phyloP scores from a whole-genome alignment of 2,797 vertebrate genomes.

The Coccyzus lansbergi region DNA sequence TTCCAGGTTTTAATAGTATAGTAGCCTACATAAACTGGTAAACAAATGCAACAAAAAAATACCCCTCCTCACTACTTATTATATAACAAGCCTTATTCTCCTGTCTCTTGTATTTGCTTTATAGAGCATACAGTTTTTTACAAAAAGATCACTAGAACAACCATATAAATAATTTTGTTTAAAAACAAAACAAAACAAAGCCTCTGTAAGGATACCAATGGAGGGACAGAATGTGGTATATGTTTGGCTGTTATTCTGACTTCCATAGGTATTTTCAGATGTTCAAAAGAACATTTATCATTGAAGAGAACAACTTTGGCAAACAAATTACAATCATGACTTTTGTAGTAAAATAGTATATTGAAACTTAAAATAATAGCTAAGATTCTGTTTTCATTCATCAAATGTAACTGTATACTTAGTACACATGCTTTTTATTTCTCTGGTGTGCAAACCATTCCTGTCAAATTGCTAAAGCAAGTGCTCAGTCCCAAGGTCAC shows the following conservation, averaged over 20 bases:
- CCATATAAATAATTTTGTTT: background rate
- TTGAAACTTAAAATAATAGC: conserved; percentile 47
- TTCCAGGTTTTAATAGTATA: background rate
- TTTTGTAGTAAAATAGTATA: background rate
- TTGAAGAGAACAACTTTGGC: background rate
- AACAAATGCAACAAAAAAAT: background rate
- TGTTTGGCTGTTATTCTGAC: background rate
- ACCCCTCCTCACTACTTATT: background rate
- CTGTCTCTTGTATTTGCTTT: background rate
- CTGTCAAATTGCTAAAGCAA: conserved; percentile 66
- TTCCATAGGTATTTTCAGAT: background rate
- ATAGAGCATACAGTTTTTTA: background rate
- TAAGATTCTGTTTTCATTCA: conserved; percentile 68
- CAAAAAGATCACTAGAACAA: background rate
- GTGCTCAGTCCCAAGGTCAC: conserved; percentile 66
- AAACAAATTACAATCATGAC: conserved; percentile 28
- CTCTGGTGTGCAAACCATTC: conserved; percentile 73
- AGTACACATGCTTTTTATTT: conserved; percentile 79
- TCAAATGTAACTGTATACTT: conserved; percentile 67
- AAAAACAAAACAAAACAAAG: background rate
- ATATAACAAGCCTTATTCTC: background rate
- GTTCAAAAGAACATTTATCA: background rate
- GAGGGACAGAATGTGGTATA: background rate
- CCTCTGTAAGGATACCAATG: background rate
- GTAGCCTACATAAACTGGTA: background rate